Evolutionary conservation across 2,888 invertebrate species (phyloP), one percentile per base, ranked within the genome.

Genomic region (Stenotaenia linearis): DNA sequence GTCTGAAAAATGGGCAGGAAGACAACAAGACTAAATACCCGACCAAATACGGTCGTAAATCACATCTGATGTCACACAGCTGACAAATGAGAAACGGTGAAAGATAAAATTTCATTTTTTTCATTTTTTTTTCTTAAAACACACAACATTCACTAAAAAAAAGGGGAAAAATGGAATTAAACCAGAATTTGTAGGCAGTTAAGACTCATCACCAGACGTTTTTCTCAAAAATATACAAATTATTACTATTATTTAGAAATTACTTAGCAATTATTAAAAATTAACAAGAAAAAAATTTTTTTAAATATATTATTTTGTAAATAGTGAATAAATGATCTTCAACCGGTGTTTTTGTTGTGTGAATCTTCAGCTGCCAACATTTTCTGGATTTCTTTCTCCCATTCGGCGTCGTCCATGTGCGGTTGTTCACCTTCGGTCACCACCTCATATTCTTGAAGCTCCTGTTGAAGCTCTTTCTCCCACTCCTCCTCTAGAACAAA

Each of bases 401-500:
- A 90, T 82, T 90, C 90, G 9, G 83, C 84, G 81, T 87, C 87
- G 77, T 86, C 85, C 15, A 84, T 78, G 12, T 25, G 77, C 78
- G 83, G 82, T 56, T 83, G 84, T 74, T 84, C 84, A 69, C 80
- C 82, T 32, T 82, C 83, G 45, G 88, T 88, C 69, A 97, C 95
- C 83, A 97, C 93, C 88, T 97, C 97, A 87, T 94, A 97, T 86
- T 97, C 96, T 87, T 95, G 95, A 83, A 97, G 90, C 88, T 97
- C 97, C 77, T 95, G 95, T 86, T 96, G 96, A 85, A 97, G 88
- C 88, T 97, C 97, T 86, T 93, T 94, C 89, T 97, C 97, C 96
- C 96, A 96, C 89, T 96, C 95, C 88, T 95, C 94, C 91, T 92
- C 88, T 90, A 88, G 15, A 77, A 45, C 23, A 77, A 77, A 77